Conservation (phyloP, 2,797 vertebrate species). For the Numenius phaeopus region DNA sequence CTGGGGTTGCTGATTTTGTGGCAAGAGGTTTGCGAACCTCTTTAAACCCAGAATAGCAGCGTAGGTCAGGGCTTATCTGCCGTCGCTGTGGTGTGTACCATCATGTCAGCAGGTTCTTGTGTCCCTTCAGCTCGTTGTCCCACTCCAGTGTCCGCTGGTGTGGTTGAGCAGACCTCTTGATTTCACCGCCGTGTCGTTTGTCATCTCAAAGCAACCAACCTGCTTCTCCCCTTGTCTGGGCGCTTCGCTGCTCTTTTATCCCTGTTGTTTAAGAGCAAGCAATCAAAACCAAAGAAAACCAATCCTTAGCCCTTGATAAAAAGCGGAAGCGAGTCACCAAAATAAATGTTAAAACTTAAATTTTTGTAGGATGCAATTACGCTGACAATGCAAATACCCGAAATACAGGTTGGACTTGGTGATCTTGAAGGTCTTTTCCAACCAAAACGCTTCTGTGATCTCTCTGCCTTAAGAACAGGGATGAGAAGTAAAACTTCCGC, state of each 20-base stretch:
- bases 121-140: background rate
- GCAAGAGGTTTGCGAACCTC: background rate
- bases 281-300: background rate
- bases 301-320: background rate
- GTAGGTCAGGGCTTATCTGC: background rate
- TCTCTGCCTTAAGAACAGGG: background rate
- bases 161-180: background rate
- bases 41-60: background rate
- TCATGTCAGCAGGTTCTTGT: background rate
- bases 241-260: background rate
- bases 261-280: background rate
- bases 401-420: too few relatives aligned
- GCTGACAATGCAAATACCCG: background rate
- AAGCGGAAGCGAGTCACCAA: background rate
- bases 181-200: background rate
- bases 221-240: background rate
- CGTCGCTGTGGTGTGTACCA: rapidly evolving
- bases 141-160: background rate
- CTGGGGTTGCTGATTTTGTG: background rate
- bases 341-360: rapidly evolving
- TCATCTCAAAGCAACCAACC: background rate
- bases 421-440: too few relatives aligned
- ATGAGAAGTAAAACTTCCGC: background rate
- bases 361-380: background rate
- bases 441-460: too few relatives aligned